Evolutionary conservation across 2,888 invertebrate genomes (phyloP), one percentile per base, ranked within the genome.

Genomic region (Malacosoma neustria): DNA sequence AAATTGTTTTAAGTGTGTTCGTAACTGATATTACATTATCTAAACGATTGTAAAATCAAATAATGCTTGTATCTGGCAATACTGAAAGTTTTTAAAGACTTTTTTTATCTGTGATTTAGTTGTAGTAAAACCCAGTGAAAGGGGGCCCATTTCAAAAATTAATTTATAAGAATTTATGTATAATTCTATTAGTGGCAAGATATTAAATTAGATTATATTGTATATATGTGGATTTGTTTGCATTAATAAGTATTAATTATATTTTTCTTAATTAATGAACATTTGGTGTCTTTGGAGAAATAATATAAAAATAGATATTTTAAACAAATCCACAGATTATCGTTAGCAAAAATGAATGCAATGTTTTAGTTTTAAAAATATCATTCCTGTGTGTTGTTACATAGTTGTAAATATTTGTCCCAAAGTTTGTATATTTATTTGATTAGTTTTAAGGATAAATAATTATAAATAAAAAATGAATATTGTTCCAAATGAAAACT

Each of bases 401-500:
- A 54, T 51, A 63, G 57, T 52, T 79, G 77, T 80, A 80, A 69
- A 79, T 77, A 77, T 51, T 63, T 72, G 2, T 7, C 9, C 69
- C 71, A 75, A 79, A 75, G 73, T 72, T 22, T 63, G 66, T 67
- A 77, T 80, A 82, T 81, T 81, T 82, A 81, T 81, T 82, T 57
- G 70, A 51, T 49, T 70, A 75, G 59, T 54, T 51, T 66, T 72
- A 74, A 60, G 62, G 53, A 65, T 65, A 65, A 64, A 69, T 63
- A 64, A 74, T 74, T 60, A 66, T 52, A 9, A 59, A 63, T 58
- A 67, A 60, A 76, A 72, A 62, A 63, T 65, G 68, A 66, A 46
- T 70, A 71, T 71, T 72, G 71, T 71, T 67, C 63, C 65, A 49
- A 57, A 63, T 59, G 51, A 49, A 48, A 59, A 53, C 36, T 36